These are phyloP conservation scores for Kryptolebias ocellatus DNA, from an alignment of 2,797 vertebrate species.

Conservation along the genomic window DNA sequence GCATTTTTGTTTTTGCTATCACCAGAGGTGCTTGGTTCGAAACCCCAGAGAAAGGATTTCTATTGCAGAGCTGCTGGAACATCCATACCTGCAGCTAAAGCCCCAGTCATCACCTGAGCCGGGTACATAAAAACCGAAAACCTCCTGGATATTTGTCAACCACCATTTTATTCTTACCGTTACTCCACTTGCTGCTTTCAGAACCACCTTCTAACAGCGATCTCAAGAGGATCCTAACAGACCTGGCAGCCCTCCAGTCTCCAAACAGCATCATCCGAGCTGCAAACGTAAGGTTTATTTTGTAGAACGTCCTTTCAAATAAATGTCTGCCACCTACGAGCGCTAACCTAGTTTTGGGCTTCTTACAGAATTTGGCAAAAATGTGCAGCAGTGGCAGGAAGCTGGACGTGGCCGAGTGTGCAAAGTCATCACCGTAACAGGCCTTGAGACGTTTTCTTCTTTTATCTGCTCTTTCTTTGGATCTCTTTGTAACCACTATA, in stretches of 20 bases:
- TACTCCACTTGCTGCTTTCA: conserved; percentile 28
- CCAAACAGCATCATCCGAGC: conserved; percentile 93
- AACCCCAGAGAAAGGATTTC: conserved; percentile 93
- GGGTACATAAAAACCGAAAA: conserved; percentile 75
- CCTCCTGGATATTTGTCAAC: not conserved
- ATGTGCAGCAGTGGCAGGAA: conserved; percentile 89
- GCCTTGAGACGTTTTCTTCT: conserved; percentile 34
- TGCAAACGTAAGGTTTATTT: conserved; percentile 85
- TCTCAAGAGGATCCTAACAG: conserved; percentile 89
- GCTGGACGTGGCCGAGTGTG: conserved; percentile 89
- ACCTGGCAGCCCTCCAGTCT: conserved; percentile 92
- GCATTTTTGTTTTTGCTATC: not conserved
- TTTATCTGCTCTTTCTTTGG: not conserved
- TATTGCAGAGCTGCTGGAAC: conserved; percentile 88
- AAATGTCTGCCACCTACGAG: not conserved
- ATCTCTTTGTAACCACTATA: conserved; percentile 25
- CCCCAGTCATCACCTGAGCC: conserved; percentile 71
- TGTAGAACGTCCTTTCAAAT: not conserved
- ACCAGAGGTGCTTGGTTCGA: conserved; percentile 89
- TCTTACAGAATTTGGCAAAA: conserved; percentile 90
- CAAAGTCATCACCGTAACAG: conserved; percentile 77
- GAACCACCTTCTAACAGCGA: conserved; percentile 73
- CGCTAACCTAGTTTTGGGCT: conserved; percentile 16
- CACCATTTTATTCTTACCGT: not conserved
- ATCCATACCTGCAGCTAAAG: conserved; percentile 92